These are phyloP conservation scores for Galemys pyrenaicus DNA, from an alignment of 2,113 vertebrate species.

Conservation along the genomic window DNA sequence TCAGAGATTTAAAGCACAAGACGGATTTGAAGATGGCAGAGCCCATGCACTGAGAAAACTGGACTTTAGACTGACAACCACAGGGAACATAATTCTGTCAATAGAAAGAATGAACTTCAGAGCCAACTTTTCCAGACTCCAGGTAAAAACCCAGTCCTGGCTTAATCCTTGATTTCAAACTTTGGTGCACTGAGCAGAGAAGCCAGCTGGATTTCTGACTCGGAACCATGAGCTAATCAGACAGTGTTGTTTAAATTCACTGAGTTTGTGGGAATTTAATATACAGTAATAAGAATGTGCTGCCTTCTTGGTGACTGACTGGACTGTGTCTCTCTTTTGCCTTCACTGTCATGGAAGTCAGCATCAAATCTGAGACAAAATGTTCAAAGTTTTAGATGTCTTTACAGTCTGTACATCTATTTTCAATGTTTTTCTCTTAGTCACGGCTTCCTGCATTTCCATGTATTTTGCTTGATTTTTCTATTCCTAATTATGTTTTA, in stretches of 20 bases:
- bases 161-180: background rate
- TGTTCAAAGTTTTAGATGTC: background rate
- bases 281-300: background rate
- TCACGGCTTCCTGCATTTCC: background rate
- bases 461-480: slow-evolving; percentile 35
- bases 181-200: background rate
- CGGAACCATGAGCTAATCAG: background rate
- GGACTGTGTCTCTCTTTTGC: background rate
- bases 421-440: slow-evolving; percentile 35
- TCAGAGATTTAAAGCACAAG: background rate
- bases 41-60: background rate
- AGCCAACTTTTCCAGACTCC: background rate
- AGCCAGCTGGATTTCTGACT: background rate
- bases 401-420: background rate
- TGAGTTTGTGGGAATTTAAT: background rate
- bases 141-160: background rate
- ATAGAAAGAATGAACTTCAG: background rate
- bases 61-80: background rate
- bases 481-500: slow-evolving; percentile 1
- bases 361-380: background rate
- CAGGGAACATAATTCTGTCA: background rate
- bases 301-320: background rate
- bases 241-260: background rate
- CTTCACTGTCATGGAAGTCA: background rate
- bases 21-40: background rate